Evolutionary conservation across 2,888 invertebrate species (phyloP).

Genomic region (Hydrotaea cyrtoneurina): DNA sequence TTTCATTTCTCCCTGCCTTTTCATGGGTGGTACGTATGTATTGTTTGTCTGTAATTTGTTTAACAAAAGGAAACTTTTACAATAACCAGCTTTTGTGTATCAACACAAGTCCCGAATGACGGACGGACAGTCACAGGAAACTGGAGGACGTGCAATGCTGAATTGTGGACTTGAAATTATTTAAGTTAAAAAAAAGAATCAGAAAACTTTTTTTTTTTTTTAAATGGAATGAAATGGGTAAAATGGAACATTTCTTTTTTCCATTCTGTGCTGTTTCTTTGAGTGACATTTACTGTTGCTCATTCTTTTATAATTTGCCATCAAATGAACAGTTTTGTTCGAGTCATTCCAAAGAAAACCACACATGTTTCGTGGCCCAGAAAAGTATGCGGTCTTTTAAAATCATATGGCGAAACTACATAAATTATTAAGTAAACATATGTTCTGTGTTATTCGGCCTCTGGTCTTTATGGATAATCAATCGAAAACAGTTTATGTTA

Average conservation of each 20-base stretch:
- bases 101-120: neutral
- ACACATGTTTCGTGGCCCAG: neutral
- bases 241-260: neutral
- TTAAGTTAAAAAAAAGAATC: slow-evolving; percentile 14
- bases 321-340: neutral
- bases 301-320: slow-evolving; percentile 13
- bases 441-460: neutral
- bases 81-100: slow-evolving; percentile 37
- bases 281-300: neutral
- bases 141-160: slow-evolving; percentile 48
- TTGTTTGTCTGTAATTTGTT: slow-evolving; percentile 48
- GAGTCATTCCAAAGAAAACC: neutral
- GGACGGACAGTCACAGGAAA: neutral
- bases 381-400: neutral
- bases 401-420: neutral
- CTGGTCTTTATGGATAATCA: neutral
- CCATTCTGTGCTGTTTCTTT: neutral
- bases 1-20: neutral
- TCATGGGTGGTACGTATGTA: neutral
- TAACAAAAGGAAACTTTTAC: slow-evolving; percentile 49
- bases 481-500: neutral
- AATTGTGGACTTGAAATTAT: slow-evolving; percentile 45
- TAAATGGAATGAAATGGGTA: neutral
- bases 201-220: slow-evolving; percentile 26
- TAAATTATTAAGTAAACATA: neutral